Evolutionary conservation across 2,113 vertebrate species (phyloP).

Genomic region (Monopterus albus): DNA sequence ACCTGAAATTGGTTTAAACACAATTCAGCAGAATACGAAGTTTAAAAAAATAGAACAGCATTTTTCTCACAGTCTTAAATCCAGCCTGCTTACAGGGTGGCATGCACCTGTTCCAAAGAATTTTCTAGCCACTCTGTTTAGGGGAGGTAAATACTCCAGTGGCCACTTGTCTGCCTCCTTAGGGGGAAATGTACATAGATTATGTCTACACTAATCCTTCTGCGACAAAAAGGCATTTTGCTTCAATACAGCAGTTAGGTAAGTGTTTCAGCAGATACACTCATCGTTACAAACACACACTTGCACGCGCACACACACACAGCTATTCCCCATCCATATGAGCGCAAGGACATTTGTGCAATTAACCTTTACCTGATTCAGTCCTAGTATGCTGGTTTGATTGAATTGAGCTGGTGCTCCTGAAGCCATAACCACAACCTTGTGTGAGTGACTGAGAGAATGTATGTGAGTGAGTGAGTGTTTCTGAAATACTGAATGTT

Average conservation of each 20-base stretch:
- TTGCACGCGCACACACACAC: constrained; percentile 23
- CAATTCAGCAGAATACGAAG: not conserved
- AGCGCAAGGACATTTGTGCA: constrained; percentile 75
- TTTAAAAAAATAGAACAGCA: not conserved
- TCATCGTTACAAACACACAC: constrained; percentile 53
- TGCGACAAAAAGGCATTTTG: constrained; percentile 74
- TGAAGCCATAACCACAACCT: constrained; percentile 74
- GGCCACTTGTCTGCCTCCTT: constrained; percentile 75
- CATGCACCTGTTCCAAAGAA: constrained; percentile 75
- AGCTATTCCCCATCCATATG: constrained; percentile 60
- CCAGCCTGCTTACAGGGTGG: constrained; percentile 42
- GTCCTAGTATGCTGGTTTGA: constrained; percentile 69
- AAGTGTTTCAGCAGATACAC: constrained; percentile 69
- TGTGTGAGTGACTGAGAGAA: constrained; percentile 41
- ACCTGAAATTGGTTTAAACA: not conserved
- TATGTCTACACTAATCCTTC: constrained; percentile 76
- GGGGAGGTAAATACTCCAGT: constrained; percentile 71
- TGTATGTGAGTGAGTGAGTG: constrained; percentile 21
- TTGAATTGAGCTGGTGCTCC: constrained; percentile 75
- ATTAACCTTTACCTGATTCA: constrained; percentile 80
- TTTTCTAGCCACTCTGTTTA: constrained; percentile 45
- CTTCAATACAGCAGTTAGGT: constrained; percentile 61
- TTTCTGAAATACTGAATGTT: constrained; percentile 48
- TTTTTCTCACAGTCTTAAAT: constrained; percentile 10
- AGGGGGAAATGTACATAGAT: constrained; percentile 76